phyloP scores from a whole-genome alignment of 1,140 invertebrate species.

The Helicoverpa zea region DNA sequence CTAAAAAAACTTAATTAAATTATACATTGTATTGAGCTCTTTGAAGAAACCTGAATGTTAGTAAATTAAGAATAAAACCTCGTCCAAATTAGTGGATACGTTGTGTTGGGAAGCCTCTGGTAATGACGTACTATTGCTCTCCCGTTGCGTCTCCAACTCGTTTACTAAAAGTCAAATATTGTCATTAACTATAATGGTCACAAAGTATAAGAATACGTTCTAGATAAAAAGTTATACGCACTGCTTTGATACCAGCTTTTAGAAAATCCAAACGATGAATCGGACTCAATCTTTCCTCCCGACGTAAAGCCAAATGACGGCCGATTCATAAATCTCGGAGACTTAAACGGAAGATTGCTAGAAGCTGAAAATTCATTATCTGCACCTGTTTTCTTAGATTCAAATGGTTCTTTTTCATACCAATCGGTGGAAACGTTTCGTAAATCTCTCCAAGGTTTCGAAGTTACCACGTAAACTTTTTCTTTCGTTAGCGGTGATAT shows the following conservation, averaged over 20 bases:
- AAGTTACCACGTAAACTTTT: slow-evolving; percentile 93
- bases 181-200: neutral
- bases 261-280: slow-evolving; percentile 77
- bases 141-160: slow-evolving; percentile 78
- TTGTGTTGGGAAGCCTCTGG: slow-evolving; percentile 63
- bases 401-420: slow-evolving; percentile 65
- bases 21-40: neutral
- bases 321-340: slow-evolving; percentile 88
- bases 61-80: slow-evolving; percentile 63
- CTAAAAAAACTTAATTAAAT: neutral
- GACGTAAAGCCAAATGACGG: slow-evolving; percentile 85
- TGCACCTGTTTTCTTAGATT: slow-evolving; percentile 69
- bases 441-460: slow-evolving; percentile 86
- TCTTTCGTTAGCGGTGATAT: slow-evolving; percentile 91
- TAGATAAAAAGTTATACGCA: slow-evolving; percentile 69
- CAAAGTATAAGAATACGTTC: neutral
- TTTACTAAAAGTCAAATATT: slow-evolving; percentile 85
- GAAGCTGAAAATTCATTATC: slow-evolving; percentile 63
- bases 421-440: slow-evolving; percentile 66
- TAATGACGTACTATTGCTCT: slow-evolving; percentile 60
- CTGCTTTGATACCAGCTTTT: slow-evolving; percentile 87
- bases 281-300: slow-evolving; percentile 71
- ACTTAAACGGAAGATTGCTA: slow-evolving; percentile 84
- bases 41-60: slow-evolving; percentile 49
- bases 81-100: slow-evolving; percentile 60